These are phyloP conservation scores for Acanthornis magna DNA, from an alignment of 2,797 vertebrate genomes.

Conservation along the genomic window DNA sequence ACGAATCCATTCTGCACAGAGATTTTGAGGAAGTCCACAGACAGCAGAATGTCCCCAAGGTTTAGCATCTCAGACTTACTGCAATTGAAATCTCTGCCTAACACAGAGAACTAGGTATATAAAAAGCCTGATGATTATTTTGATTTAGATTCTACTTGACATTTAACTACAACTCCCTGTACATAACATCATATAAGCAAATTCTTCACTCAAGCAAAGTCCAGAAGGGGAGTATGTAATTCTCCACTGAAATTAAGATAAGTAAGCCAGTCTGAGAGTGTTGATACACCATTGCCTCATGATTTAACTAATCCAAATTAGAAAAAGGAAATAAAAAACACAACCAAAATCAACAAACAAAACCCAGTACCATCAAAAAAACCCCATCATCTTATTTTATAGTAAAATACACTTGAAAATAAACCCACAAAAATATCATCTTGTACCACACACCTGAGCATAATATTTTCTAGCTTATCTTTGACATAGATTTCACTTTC, in stretches of 20 bases:
- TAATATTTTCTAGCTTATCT: background rate
- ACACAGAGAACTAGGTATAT: background rate
- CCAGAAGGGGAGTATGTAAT: background rate
- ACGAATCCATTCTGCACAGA: background rate
- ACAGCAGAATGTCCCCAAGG: background rate
- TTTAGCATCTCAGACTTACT: background rate
- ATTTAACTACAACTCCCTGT: background rate
- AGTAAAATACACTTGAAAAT: background rate
- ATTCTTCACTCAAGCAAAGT: slow-evolving; percentile 8
- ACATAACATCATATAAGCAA: background rate
- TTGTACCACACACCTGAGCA: background rate
- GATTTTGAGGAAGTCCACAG: background rate
- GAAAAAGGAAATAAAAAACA: background rate
- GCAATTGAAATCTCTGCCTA: background rate
- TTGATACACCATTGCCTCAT: background rate
- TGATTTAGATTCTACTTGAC: slow-evolving; percentile 14
- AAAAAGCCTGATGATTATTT: background rate
- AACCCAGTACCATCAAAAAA: background rate
- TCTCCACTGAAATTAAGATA: background rate
- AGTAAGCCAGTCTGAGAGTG: background rate
- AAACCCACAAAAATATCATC: background rate
- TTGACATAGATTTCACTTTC: background rate
- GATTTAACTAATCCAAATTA: background rate
- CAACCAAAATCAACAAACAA: background rate
- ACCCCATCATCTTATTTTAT: background rate